These are phyloP conservation scores for Paratrypauchen microcephalus DNA, from an alignment of 2,797 vertebrate genomes.

Conservation along the genomic window DNA sequence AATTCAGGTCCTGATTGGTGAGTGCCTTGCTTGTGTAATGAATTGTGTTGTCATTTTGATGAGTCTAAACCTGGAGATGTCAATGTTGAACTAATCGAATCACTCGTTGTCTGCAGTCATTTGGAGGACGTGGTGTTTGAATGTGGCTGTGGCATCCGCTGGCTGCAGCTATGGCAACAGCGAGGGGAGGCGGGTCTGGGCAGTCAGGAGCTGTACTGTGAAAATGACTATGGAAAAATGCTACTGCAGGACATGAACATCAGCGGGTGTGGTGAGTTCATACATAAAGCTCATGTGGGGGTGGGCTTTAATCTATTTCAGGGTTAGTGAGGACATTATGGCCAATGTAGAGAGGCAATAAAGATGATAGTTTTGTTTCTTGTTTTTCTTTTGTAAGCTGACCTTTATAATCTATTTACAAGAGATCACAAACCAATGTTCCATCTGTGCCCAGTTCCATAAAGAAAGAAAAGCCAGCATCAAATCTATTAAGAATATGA, in stretches of 20 bases:
- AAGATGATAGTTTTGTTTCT: neutral
- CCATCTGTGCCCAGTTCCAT: too few relatives aligned
- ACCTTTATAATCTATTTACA: neutral
- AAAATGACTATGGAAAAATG: constrained; percentile 72
- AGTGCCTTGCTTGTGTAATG: neutral
- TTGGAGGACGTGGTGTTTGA: constrained; percentile 89
- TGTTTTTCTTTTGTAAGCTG: neutral
- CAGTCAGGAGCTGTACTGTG: constrained; percentile 85
- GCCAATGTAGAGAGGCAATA: neutral
- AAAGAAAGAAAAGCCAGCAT: neutral
- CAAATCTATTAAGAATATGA: neutral
- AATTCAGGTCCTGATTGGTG: neutral
- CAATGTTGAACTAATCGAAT: constrained; percentile 6
- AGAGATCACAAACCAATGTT: neutral
- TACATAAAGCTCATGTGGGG: neutral
- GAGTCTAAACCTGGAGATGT: neutral
- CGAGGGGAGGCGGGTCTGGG: constrained; percentile 87
- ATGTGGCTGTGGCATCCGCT: constrained; percentile 94
- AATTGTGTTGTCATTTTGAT: neutral
- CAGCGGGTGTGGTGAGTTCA: constrained; percentile 86
- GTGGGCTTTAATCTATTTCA: neutral
- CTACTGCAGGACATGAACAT: constrained; percentile 90
- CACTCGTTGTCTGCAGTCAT: constrained; percentile 59
- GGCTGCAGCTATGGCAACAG: constrained; percentile 98
- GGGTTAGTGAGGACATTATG: neutral